phyloP scores from a whole-genome alignment of 2,797 vertebrate species.

The Hapalemur alaotrensis region DNA sequence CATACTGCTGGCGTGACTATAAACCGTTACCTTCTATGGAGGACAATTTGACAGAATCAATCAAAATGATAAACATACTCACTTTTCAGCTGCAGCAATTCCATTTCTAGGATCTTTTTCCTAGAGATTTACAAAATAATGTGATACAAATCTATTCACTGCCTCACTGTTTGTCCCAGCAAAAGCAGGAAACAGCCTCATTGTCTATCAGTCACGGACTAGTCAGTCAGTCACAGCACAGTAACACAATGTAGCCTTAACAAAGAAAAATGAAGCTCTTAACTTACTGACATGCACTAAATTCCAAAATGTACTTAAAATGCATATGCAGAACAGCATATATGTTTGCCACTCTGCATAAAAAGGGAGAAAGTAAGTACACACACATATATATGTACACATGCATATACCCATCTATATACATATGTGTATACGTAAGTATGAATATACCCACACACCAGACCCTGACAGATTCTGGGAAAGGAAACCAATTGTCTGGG shows the following conservation, averaged over 20 bases:
- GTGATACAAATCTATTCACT: neutral
- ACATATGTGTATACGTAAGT: too few species aligned
- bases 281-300: constrained; percentile 44
- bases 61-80: neutral
- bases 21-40: neutral
- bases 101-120: constrained; percentile 30
- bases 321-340: constrained; percentile 29
- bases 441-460: neutral
- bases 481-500: neutral
- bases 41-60: neutral
- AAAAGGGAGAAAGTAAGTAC: neutral
- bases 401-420: neutral
- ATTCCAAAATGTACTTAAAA: constrained; percentile 65
- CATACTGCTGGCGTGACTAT: neutral
- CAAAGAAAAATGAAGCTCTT: constrained; percentile 29
- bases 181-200: neutral
- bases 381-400: neutral
- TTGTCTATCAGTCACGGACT: neutral
- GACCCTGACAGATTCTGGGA: neutral
- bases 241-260: neutral
- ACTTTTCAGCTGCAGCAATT: neutral
- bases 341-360: neutral
- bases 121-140: constrained; percentile 15
- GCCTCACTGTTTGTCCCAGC: neutral
- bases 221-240: neutral